Base-by-base conservation (phyloP, 2,113 vertebrate species). In the Vanacampus margaritifer region DNA sequence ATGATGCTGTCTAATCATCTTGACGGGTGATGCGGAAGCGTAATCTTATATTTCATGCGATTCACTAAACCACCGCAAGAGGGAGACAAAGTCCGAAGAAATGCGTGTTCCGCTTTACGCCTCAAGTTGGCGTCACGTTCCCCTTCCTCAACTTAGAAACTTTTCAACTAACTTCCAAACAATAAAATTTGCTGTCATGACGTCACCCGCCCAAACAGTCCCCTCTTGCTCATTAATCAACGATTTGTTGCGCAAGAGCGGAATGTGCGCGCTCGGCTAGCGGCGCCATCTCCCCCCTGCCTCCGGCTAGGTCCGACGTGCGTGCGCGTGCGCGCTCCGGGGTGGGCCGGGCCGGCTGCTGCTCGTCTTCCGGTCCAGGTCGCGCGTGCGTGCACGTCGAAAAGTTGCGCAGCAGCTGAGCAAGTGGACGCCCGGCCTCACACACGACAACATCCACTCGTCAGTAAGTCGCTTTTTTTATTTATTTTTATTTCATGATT, bases 81-180 rank as follows among this genome's bases (percentile, higher is more conserved):
- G 82, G 86, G 83, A 46, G 84, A 76, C 74, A 87, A 63, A 81
- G 58, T 37, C 21, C 21, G 9, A 19, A 58, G 17, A 39, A 19
- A 11, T 5, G 14, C 13, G 4, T 16, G 26, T 56, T 7, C 1
- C 16, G 12, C 12, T 28, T 28, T 2, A n/a, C 48, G 6, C 21
- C 2, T 6, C 45, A 2, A 21, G 45, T 21, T 19, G 39, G 46
- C 3, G 46, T 50, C 6, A n/a, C 19, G 19, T 10, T n/a, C 48
- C 14, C 16, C 43, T 46, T 19, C 16, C 43, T 46, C 43, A 17
- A 51, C 39, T 41, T 41, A 1, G 39, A 23, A 23, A n/a, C 8
- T 54, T 54, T 54, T 13, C 51, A 24, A 54, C 11, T 51, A 21
- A 32, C 54, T 57, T 32, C 16, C 14, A 57, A 28, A 17, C 16